Evolutionary conservation across 2,113 vertebrate species (phyloP).

Genomic region (Tichodroma muraria): DNA sequence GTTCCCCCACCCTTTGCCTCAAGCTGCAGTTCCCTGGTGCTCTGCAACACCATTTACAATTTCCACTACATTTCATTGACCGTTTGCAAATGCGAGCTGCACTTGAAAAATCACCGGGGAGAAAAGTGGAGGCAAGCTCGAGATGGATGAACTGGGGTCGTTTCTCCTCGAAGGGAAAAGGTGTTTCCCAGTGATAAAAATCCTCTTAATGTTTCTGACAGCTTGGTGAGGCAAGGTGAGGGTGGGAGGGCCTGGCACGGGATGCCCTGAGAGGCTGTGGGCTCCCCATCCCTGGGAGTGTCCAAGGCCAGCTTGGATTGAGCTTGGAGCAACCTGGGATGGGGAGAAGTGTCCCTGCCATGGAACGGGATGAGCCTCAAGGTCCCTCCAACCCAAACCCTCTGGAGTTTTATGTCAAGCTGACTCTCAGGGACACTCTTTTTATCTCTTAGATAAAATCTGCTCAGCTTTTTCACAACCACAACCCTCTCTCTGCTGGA

Average conservation of each 20-base stretch:
- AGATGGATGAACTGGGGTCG: neutral
- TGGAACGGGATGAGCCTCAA: neutral
- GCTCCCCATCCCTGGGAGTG: no score
- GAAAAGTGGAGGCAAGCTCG: neutral
- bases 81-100: neutral
- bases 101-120: neutral
- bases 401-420: neutral
- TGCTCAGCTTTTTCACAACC: neutral
- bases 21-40: neutral
- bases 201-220: rapidly evolving
- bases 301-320: neutral
- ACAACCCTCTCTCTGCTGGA: neutral
- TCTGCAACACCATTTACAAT: rapidly evolving
- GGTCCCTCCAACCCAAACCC: neutral
- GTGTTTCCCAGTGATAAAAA: neutral
- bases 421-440: neutral
- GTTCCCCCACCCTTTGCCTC: neutral
- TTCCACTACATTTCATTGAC: no score
- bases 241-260: neutral
- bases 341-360: neutral
- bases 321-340: neutral
- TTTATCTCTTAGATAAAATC: neutral
- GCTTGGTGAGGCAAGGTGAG: neutral
- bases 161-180: neutral
- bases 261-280: no score